Percentiles rank a stretch among this genome's conserved stretches.
Conservation (phyloP, 2,113 vertebrate genomes). For the Crypturellus undulatus region DNA sequence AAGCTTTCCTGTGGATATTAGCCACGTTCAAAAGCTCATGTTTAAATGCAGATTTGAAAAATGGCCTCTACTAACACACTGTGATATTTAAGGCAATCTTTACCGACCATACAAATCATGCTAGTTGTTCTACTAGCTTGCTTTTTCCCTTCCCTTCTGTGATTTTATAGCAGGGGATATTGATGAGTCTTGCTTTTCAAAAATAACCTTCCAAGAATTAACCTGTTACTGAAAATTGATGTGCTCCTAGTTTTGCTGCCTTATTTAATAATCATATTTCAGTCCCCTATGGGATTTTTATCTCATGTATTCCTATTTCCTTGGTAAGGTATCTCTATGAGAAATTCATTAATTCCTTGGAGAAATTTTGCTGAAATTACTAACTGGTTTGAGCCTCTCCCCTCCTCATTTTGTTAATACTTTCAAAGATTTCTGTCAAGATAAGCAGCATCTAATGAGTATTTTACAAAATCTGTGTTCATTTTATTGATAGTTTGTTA, state of each 20-base stretch:
- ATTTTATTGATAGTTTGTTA: not conserved
- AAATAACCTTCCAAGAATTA: constrained; percentile 44
- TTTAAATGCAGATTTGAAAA: constrained; percentile 13
- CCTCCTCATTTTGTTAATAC: not conserved
- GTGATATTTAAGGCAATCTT: constrained; percentile 34
- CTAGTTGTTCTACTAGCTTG: constrained; percentile 33
- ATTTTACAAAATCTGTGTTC: not conserved
- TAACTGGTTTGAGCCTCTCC: not conserved
- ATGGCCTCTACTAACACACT: not conserved
- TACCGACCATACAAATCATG: constrained; percentile 33
- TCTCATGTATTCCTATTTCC: not conserved
- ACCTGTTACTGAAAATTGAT: not conserved
- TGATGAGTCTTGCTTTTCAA: constrained; percentile 46
- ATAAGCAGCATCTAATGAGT: not conserved
- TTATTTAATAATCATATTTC: constrained; percentile 38
- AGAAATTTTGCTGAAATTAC: constrained; percentile 7
- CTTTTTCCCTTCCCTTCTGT: not conserved
- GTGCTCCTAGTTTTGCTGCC: not conserved
- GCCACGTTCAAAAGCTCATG: not conserved
- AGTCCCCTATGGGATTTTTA: not conserved
- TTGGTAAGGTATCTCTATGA: not conserved
- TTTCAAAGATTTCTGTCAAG: not conserved
- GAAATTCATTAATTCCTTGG: not conserved
- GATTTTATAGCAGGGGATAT: constrained; percentile 8
- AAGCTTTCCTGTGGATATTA: not conserved